phyloP scores from a whole-genome alignment of 2,797 vertebrate species.

The Gymnoscopelus microlampas region DNA sequence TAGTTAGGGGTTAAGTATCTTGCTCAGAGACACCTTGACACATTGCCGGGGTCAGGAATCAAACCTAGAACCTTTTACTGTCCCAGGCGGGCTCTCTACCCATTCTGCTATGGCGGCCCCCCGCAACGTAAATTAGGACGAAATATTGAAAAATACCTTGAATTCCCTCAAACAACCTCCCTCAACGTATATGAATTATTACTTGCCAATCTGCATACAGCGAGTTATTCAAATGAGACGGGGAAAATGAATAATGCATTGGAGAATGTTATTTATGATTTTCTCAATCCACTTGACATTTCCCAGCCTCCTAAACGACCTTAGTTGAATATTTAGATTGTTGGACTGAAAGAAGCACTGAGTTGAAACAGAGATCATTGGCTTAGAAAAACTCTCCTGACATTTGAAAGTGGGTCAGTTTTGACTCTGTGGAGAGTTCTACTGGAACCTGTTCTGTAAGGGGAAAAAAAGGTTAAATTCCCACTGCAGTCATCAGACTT shows the following conservation, averaged over 20 bases:
- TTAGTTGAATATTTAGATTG: slow-evolving; percentile 34
- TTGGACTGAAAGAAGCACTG: neutral
- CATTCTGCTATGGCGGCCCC: too few species aligned
- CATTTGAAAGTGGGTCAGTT: too few species aligned
- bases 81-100: too few species aligned
- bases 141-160: neutral
- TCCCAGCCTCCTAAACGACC: slow-evolving; percentile 2
- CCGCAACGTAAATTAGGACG: too few species aligned
- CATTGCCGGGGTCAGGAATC: too few species aligned
- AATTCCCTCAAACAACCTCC: neutral
- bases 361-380: neutral
- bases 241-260: slow-evolving; percentile 48
- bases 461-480: too few species aligned
- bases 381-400: neutral
- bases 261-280: slow-evolving; percentile 20
- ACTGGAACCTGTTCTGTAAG: too few species aligned
- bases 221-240: slow-evolving; percentile 41
- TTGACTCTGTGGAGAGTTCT: too few species aligned
- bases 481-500: too few species aligned
- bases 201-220: slow-evolving; percentile 41
- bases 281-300: slow-evolving; percentile 23
- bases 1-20: too few species aligned
- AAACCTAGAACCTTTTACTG: too few species aligned
- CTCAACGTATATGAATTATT: slow-evolving; percentile 43
- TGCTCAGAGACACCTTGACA: too few species aligned